These are phyloP conservation scores for Mantis religiosa DNA, from an alignment of 2,888 invertebrate species.

Conservation along the genomic window DNA sequence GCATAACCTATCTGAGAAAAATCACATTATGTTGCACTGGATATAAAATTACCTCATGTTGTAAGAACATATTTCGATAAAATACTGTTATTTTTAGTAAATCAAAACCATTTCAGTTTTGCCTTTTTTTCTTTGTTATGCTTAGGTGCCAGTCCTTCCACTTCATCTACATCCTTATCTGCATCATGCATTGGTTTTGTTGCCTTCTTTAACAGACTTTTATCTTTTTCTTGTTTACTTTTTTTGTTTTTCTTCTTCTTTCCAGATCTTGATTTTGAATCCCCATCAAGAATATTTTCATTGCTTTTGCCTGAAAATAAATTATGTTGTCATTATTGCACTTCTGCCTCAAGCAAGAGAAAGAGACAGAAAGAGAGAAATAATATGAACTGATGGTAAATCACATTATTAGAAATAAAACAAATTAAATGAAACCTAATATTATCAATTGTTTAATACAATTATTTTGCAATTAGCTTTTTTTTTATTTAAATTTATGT, in stretches of 20 bases:
- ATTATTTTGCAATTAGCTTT: too few species aligned
- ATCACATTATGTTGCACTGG: too few species aligned
- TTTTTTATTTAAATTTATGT: too few species aligned
- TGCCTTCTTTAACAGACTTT: slow-evolving; percentile 47
- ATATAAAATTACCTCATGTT: too few species aligned
- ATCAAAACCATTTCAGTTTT: slow-evolving; percentile 50
- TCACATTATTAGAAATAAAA: too few species aligned
- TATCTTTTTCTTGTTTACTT: slow-evolving; percentile 47
- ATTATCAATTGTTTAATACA: too few species aligned
- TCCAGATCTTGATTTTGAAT: slow-evolving; percentile 42
- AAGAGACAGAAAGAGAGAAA: too few species aligned
- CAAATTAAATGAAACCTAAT: too few species aligned
- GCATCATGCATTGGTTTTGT: slow-evolving; percentile 47
- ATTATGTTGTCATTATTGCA: background rate
- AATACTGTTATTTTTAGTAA: background rate
- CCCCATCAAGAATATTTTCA: slow-evolving; percentile 37
- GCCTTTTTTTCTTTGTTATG: slow-evolving; percentile 38
- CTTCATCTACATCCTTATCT: slow-evolving; percentile 58
- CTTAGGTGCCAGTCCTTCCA: slow-evolving; percentile 39
- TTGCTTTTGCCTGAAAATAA: slow-evolving; percentile 6
- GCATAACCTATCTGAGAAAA: too few species aligned
- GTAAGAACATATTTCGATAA: too few species aligned
- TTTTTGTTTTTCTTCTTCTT: slow-evolving; percentile 53
- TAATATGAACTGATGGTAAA: too few species aligned
- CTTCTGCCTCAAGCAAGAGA: too few species aligned